Evolutionary conservation across 2,113 vertebrate genomes (phyloP).

Genomic region (Callaeas wilsoni): DNA sequence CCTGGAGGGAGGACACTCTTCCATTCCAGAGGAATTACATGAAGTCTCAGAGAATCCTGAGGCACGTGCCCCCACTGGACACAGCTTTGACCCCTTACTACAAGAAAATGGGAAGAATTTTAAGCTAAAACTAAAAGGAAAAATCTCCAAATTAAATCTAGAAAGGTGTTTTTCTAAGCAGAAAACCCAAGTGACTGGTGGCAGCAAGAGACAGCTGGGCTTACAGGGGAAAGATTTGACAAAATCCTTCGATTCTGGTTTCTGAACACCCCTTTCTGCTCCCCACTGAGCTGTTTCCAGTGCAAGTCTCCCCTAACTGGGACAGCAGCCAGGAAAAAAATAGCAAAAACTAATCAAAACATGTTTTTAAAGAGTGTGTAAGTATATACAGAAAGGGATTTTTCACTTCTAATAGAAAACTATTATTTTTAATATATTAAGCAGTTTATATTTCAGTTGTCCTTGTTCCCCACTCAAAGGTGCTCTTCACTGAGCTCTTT

Average conservation of each 20-base stretch:
- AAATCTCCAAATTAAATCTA: neutral
- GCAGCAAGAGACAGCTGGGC: neutral
- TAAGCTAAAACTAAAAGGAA: neutral
- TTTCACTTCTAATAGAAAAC: neutral
- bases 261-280: neutral
- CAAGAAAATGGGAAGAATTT: neutral
- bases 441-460: neutral
- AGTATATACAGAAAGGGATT: neutral
- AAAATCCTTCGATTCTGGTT: neutral
- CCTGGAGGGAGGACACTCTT: neutral
- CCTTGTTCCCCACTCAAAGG: neutral
- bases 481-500: neutral
- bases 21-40: neutral
- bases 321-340: neutral
- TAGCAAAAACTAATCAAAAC: neutral
- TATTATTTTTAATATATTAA: neutral
- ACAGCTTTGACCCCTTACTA: neutral
- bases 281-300: neutral
- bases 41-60: neutral
- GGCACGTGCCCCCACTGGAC: neutral
- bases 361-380: neutral
- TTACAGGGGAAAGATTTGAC: neutral
- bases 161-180: neutral
- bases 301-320: neutral
- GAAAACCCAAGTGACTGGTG: neutral